Evolutionary conservation across 2,888 invertebrate genomes (phyloP).

Genomic region (Rhagium mordax): DNA sequence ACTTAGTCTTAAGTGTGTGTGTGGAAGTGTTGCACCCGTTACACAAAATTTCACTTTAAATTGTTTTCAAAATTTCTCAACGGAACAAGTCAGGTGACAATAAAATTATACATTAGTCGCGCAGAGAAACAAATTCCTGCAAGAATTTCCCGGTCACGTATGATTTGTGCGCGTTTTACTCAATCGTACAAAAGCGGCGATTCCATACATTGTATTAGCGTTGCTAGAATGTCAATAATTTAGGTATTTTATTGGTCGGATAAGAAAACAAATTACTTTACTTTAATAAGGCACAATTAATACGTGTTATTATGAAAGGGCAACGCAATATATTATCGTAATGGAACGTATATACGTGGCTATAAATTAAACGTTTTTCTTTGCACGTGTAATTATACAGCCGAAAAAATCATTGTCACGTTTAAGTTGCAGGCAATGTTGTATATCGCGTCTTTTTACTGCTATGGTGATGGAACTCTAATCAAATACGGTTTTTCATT

Average conservation of each 20-base stretch:
- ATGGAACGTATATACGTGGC: neutral
- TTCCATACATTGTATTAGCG: neutral
- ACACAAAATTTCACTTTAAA: no score
- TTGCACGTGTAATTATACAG: neutral
- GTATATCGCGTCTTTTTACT: no score
- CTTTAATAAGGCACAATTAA: slow-evolving; percentile 7
- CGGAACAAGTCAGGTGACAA: no score
- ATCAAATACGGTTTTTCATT: no score
- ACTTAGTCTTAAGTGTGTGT: no score
- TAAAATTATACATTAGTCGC: no score
- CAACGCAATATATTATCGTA: slow-evolving; percentile 16
- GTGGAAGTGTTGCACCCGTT: no score
- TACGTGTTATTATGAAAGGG: slow-evolving; percentile 16
- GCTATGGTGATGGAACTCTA: no score
- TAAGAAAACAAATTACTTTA: neutral
- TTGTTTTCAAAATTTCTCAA: no score
- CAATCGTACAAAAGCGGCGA: neutral
- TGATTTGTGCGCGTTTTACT: neutral
- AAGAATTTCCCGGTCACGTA: neutral
- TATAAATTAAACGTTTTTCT: slow-evolving; percentile 7
- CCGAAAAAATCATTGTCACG: neutral
- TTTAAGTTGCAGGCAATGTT: no score
- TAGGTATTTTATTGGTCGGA: slow-evolving; percentile 16
- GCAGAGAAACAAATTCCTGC: neutral
- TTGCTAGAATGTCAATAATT: slow-evolving; percentile 11